A percentile compares a stretch with the other conserved stretches of the same genome.
Conservation (phyloP, 2,113 vertebrate genomes). For the Indri indri region DNA sequence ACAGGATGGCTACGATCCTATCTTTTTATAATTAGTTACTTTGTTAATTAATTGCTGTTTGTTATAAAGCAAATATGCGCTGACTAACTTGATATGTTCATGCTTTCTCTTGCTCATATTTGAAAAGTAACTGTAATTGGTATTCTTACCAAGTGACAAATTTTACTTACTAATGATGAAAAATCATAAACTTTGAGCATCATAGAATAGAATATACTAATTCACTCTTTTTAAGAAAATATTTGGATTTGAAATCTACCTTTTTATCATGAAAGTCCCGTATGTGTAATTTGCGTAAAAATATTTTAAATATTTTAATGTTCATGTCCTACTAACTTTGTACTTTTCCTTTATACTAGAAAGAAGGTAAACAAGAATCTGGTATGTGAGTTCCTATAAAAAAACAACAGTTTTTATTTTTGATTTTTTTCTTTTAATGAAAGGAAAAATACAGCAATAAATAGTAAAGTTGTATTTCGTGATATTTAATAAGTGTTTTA, state of each 20-base stretch:
- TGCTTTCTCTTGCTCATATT: conserved; percentile 17
- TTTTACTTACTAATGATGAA: neutral
- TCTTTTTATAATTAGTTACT: conserved; percentile 40
- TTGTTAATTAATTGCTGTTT: neutral
- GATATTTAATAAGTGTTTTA: neutral
- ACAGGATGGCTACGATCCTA: neutral
- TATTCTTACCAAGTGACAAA: neutral
- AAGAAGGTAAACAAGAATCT: conserved; percentile 42
- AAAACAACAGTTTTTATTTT: neutral
- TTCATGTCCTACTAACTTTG: conserved; percentile 27
- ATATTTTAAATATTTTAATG: neutral
- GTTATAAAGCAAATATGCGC: conserved; percentile 13
- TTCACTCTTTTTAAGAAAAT: conserved; percentile 14
- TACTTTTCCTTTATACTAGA: conserved; percentile 46
- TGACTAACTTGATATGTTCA: neutral
- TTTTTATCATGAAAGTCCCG: neutral
- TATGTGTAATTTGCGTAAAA: neutral
- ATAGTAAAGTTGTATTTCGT: neutral
- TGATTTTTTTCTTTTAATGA: neutral
- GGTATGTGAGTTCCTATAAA: conserved; percentile 13
- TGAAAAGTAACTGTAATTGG: neutral
- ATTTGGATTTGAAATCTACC: neutral
- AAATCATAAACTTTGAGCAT: neutral
- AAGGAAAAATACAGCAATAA: neutral
- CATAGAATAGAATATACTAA: neutral